Conservation (phyloP, 2,797 vertebrate species). For the Micrastur ruficollis region DNA sequence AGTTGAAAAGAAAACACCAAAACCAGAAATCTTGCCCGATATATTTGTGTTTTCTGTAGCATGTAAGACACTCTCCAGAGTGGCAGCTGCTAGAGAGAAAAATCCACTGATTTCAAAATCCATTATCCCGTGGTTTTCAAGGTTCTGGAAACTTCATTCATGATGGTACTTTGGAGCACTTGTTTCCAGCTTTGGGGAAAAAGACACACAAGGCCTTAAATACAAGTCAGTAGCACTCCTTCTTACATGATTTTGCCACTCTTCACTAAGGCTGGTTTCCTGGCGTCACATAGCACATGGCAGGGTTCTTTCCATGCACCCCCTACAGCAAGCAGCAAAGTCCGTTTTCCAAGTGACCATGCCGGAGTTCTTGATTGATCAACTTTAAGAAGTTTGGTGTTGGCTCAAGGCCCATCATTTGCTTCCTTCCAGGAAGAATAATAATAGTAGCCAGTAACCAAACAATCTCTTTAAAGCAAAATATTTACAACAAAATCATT, state of each 20-base stretch:
- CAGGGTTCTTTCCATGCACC: background rate
- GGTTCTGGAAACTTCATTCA: background rate
- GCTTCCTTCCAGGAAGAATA: conserved; percentile 56
- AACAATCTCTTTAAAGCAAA: conserved; percentile 47
- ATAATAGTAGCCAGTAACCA: conserved; percentile 43
- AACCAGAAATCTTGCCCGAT: background rate
- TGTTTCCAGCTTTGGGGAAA: background rate
- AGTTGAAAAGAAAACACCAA: background rate
- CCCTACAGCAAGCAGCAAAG: background rate
- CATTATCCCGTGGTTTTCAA: background rate
- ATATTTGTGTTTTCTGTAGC: background rate
- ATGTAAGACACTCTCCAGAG: background rate
- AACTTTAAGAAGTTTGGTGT: background rate
- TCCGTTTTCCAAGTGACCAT: background rate
- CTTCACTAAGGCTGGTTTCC: background rate
- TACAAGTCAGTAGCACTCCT: background rate
- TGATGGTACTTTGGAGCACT: background rate
- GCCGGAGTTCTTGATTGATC: background rate
- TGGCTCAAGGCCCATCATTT: conserved; percentile 24
- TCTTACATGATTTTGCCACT: background rate
- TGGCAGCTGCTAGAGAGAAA: background rate
- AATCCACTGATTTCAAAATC: background rate
- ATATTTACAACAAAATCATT: conserved; percentile 42
- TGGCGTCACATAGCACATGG: background rate
- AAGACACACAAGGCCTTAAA: background rate